Conservation (phyloP, 1,140 invertebrate species). For the Macrostomum lignano region DNA sequence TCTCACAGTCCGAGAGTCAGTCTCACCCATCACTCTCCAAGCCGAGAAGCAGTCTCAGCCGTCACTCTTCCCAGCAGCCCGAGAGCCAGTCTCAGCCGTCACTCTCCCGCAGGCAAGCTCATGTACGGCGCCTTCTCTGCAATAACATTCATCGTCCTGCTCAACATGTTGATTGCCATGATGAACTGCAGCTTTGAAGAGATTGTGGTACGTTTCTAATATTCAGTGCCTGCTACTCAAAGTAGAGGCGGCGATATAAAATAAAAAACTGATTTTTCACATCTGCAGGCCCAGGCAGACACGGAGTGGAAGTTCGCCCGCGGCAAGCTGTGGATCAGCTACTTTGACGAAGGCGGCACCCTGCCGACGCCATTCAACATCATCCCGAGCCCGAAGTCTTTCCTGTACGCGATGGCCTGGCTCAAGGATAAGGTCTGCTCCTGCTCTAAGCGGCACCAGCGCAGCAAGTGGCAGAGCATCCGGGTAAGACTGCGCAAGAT, state of each 20-base stretch:
- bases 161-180: slow-evolving; percentile 87
- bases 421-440: too few species aligned
- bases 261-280: slow-evolving; percentile 4
- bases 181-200: slow-evolving; percentile 91
- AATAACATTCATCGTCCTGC: slow-evolving; percentile 70
- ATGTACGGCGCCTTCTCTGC: slow-evolving; percentile 44
- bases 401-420: too few species aligned
- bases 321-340: slow-evolving; percentile 76
- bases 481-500: slow-evolving; percentile 17
- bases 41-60: too few species aligned
- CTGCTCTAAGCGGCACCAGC: too few species aligned
- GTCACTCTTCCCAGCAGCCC: too few species aligned
- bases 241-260: slow-evolving; percentile 3
- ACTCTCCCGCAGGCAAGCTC: slow-evolving; percentile 51
- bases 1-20: too few species aligned
- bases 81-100: too few species aligned
- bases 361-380: slow-evolving; percentile 77
- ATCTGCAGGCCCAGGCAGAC: slow-evolving; percentile 59
- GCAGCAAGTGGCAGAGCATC: slow-evolving; percentile 28
- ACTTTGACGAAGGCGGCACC: slow-evolving; percentile 86
- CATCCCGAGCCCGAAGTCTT: slow-evolving; percentile 27
- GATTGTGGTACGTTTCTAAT: slow-evolving; percentile 43
- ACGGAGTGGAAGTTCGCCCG: slow-evolving; percentile 94
- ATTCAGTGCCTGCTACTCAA: neutral
- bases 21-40: too few species aligned